Conservation (phyloP, 1,140 invertebrate genomes). For the Cheumatopsyche charites region DNA sequence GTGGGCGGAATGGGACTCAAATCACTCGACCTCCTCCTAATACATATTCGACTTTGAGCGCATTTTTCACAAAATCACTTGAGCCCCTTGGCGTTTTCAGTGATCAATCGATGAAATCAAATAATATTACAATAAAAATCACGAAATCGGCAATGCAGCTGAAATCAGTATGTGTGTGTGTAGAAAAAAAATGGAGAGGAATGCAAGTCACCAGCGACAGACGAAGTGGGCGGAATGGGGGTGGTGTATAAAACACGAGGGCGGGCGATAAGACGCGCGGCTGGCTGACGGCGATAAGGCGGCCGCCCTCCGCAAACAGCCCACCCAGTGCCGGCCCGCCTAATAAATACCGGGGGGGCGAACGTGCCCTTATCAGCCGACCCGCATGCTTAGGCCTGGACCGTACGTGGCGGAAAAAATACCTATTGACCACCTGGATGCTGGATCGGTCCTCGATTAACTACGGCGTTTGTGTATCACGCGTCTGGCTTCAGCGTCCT, state of each 20-base stretch:
- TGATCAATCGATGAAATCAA: too few species aligned
- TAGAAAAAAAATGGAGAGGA: not conserved
- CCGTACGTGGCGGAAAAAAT: not conserved
- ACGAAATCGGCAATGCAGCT: too few species aligned
- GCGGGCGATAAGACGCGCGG: slow-evolving; percentile 47
- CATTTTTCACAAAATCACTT: too few species aligned
- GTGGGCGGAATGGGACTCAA: too few species aligned
- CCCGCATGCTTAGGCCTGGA: slow-evolving; percentile 26
- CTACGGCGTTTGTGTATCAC: too few species aligned
- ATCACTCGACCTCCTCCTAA: too few species aligned
- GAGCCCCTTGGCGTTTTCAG: too few species aligned
- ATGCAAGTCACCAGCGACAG: slow-evolving; percentile 21
- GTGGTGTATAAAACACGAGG: slow-evolving; percentile 44
- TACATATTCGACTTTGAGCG: too few species aligned
- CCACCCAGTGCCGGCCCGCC: slow-evolving; percentile 6
- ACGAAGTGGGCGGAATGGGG: not conserved
- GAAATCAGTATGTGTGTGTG: slow-evolving; percentile 21
- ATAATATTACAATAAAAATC: too few species aligned
- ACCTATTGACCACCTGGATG: not conserved
- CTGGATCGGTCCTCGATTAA: too few species aligned
- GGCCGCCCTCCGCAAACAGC: slow-evolving; percentile 33
- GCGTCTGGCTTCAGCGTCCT: too few species aligned
- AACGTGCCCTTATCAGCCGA: slow-evolving; percentile 37
- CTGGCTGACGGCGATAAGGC: slow-evolving; percentile 48
- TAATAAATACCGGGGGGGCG: slow-evolving; percentile 45